phyloP scores from a whole-genome alignment of 2,113 vertebrate genomes.

The Otis tarda region DNA sequence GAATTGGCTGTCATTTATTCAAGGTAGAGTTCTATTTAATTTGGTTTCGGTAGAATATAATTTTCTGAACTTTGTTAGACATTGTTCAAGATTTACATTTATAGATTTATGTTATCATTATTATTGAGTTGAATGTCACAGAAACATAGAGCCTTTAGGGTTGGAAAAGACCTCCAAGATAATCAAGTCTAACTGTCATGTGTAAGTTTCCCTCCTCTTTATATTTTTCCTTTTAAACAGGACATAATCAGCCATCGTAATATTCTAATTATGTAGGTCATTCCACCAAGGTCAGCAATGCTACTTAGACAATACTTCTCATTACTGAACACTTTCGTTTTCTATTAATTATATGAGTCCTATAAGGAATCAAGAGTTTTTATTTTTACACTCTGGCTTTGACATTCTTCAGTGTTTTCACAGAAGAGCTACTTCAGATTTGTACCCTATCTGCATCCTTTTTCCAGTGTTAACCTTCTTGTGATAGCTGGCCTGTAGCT shows the following conservation, averaged over 20 bases:
- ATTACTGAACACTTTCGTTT: neutral
- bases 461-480: neutral
- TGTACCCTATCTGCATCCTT: neutral
- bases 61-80: neutral
- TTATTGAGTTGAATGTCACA: neutral
- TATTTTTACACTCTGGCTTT: neutral
- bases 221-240: neutral
- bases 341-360: neutral
- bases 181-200: too few relatives aligned
- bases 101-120: rapidly evolving
- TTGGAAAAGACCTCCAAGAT: too few relatives aligned
- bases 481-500: neutral
- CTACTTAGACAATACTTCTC: neutral
- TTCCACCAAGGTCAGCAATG: neutral
- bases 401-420: neutral
- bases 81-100: neutral
- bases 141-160: too few relatives aligned
- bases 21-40: neutral
- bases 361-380: neutral
- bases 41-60: neutral
- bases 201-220: neutral
- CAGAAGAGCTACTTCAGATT: neutral
- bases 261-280: neutral
- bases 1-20: neutral
- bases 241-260: neutral